These are phyloP conservation scores for Oceanodroma leucorhoa DNA, from an alignment of 2,797 vertebrate genomes.

Conservation along the genomic window DNA sequence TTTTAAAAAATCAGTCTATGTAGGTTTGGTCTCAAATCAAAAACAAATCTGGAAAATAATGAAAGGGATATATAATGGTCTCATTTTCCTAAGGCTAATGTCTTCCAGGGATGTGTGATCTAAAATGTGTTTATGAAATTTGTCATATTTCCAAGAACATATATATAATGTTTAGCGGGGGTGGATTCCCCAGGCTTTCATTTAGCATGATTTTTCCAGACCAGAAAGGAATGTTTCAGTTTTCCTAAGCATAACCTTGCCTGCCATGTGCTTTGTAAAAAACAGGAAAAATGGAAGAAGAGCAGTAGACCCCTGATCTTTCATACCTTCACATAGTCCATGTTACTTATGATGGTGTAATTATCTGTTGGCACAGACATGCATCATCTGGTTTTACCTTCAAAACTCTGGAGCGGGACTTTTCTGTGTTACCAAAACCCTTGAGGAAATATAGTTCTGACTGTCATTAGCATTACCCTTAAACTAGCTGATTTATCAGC, in stretches of 20 bases:
- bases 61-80: not conserved
- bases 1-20: not conserved
- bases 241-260: not conserved
- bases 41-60: conserved; percentile 58
- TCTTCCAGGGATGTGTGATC: conserved; percentile 30
- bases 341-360: not conserved
- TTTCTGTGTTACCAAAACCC: not conserved
- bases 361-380: not conserved
- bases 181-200: conserved; percentile 52
- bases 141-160: conserved; percentile 48
- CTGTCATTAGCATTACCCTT: not conserved
- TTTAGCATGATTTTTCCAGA: conserved; percentile 49
- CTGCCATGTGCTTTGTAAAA: not conserved
- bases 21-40: conserved; percentile 31
- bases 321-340: not conserved
- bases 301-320: not conserved
- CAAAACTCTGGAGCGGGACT: not conserved
- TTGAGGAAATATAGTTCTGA: not conserved
- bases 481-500: not conserved
- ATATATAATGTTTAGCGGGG: conserved; percentile 18
- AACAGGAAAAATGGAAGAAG: not conserved
- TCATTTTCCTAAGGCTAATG: conserved; percentile 32
- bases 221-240: conserved; percentile 21
- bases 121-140: conserved; percentile 46
- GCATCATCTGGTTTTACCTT: not conserved